phyloP scores from a whole-genome alignment of 2,888 invertebrate genomes.

The Hirtodrosophila histrioides region DNA sequence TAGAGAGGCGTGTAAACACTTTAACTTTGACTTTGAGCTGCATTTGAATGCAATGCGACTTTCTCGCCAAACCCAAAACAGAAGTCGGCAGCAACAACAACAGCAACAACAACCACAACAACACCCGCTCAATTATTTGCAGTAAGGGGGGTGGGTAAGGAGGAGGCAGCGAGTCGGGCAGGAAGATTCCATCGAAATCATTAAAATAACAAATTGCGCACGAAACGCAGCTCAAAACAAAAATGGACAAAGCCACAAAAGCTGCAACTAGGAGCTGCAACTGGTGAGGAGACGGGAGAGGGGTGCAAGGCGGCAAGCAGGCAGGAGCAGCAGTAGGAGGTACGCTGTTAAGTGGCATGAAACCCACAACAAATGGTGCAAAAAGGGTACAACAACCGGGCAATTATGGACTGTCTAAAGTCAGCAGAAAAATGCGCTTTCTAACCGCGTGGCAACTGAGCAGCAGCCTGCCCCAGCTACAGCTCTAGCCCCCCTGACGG shows the following conservation, averaged over 20 bases:
- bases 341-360: constrained; percentile 39
- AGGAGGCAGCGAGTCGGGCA: neutral
- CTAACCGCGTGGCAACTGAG: constrained; percentile 45
- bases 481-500: no score
- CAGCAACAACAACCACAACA: constrained; percentile 16
- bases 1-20: constrained; percentile 63
- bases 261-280: constrained; percentile 22
- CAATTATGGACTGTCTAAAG: constrained; percentile 37
- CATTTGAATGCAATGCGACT: constrained; percentile 56
- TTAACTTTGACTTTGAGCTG: constrained; percentile 53
- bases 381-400: constrained; percentile 64
- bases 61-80: constrained; percentile 58
- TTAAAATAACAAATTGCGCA: constrained; percentile 79
- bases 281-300: neutral
- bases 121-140: constrained; percentile 59
- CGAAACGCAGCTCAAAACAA: constrained; percentile 65
- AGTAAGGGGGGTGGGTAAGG: neutral
- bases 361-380: constrained; percentile 65
- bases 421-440: constrained; percentile 57
- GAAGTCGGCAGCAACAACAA: constrained; percentile 35
- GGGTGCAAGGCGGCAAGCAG: neutral
- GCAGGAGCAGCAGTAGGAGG: constrained; percentile 11
- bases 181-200: constrained; percentile 76
- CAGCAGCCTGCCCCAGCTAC: no score
- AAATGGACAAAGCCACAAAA: constrained; percentile 68